Conservation (phyloP, 2,113 vertebrate genomes). For the Rhodinocichla rosea region DNA sequence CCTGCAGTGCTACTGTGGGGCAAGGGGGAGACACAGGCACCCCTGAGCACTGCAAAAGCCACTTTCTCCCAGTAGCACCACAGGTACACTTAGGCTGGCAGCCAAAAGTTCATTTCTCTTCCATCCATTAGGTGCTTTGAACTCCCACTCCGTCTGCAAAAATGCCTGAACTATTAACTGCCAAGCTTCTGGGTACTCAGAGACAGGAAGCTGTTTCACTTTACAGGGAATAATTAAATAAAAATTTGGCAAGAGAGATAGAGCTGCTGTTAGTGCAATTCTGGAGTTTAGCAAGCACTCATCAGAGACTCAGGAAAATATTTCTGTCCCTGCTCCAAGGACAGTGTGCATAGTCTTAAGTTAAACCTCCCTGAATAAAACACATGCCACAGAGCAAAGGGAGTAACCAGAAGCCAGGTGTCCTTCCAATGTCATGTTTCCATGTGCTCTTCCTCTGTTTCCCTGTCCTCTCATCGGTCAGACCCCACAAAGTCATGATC, state of each 20-base stretch:
- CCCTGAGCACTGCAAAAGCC: rapidly evolving
- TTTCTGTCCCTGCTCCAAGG: background rate
- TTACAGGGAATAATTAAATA: constrained; percentile 34
- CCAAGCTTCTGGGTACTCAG: constrained; percentile 32
- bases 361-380: background rate
- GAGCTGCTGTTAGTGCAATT: background rate
- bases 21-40: background rate
- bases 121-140: background rate
- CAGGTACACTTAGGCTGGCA: background rate
- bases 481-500: background rate
- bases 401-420: background rate
- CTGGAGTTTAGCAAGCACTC: background rate
- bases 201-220: constrained; percentile 14
- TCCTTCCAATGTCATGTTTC: background rate
- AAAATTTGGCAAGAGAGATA: background rate
- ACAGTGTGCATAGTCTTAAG: background rate
- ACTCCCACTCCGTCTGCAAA: background rate
- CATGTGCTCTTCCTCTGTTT: background rate
- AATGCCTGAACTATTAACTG: background rate
- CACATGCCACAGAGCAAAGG: background rate
- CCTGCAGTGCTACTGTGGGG: rapidly evolving
- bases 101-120: background rate
- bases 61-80: background rate
- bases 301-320: background rate
- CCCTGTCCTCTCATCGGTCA: background rate